Evolutionary conservation across 1,140 invertebrate genomes (phyloP).

Genomic region (Thaumetopoea pityocampa): DNA sequence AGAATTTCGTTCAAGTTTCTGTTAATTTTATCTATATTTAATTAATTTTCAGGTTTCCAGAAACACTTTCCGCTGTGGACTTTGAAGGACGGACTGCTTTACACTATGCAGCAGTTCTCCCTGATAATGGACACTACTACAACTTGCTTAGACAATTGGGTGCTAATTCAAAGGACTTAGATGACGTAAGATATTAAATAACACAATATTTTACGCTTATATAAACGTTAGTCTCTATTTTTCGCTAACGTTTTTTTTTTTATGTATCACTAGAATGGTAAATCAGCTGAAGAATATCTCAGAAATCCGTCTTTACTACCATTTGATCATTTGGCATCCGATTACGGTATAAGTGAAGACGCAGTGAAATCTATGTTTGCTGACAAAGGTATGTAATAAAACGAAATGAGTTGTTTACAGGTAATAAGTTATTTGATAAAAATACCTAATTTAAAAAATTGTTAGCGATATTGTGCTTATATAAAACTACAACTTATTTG

Average conservation of each 20-base stretch:
- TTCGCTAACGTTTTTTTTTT: too few relatives aligned
- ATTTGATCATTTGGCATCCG: conserved; percentile 80
- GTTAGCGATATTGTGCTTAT: too few relatives aligned
- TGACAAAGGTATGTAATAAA: conserved; percentile 81
- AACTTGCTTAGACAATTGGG: conserved; percentile 90
- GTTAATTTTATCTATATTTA: not conserved
- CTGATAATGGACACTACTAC: conserved; percentile 92
- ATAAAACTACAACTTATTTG: too few relatives aligned
- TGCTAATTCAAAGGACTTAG: conserved; percentile 86
- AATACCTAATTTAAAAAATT: too few relatives aligned
- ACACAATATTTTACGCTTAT: not conserved
- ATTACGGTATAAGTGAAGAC: conserved; percentile 82
- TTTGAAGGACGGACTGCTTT: conserved; percentile 90
- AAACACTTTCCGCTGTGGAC: conserved; percentile 85
- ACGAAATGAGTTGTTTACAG: not conserved
- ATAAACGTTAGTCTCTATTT: too few relatives aligned
- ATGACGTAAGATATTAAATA: conserved; percentile 82
- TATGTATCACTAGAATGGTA: conserved; percentile 86
- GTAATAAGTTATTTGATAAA: not conserved
- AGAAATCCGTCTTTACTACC: conserved; percentile 82
- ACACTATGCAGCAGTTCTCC: conserved; percentile 91
- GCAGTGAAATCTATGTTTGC: conserved; percentile 81
- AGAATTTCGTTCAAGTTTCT: too few relatives aligned
- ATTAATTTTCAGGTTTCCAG: conserved; percentile 82
- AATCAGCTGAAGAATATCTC: conserved; percentile 86